phyloP scores from a whole-genome alignment of 2,888 invertebrate genomes.

The Drosophila kanekoi region DNA sequence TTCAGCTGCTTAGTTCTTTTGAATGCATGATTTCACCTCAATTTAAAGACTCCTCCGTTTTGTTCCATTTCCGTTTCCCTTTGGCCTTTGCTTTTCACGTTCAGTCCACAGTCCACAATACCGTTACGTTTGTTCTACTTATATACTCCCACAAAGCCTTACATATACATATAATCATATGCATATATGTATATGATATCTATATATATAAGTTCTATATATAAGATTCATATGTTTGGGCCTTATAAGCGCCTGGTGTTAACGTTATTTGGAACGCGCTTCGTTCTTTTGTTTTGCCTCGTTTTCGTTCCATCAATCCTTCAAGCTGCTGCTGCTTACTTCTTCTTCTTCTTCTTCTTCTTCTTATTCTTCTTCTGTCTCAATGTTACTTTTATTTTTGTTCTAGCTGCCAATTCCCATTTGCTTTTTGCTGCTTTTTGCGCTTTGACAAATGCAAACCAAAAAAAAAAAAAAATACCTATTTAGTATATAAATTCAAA shows the following conservation, averaged over 20 bases:
- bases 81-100: slow-evolving; percentile 13
- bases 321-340: slow-evolving; percentile 47
- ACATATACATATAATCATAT: slow-evolving; percentile 11
- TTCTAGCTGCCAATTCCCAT: slow-evolving; percentile 32
- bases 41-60: slow-evolving; percentile 23
- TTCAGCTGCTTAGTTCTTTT: slow-evolving; percentile 12
- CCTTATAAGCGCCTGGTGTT: slow-evolving; percentile 15
- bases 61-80: slow-evolving; percentile 13
- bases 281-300: slow-evolving; percentile 38
- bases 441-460: slow-evolving; percentile 48
- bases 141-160: slow-evolving; percentile 2
- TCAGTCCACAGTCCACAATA: slow-evolving; percentile 16
- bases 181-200: slow-evolving; percentile 4
- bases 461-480: slow-evolving; percentile 20
- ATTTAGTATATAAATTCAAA: slow-evolving; percentile 29
- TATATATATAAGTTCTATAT: slow-evolving; percentile 7
- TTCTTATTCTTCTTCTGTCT: slow-evolving; percentile 25
- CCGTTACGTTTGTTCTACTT: slow-evolving; percentile 37
- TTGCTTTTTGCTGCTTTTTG: slow-evolving; percentile 55
- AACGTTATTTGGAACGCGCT: slow-evolving; percentile 35
- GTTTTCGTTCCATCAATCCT: slow-evolving; percentile 22
- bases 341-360: slow-evolving; percentile 27
- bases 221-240: slow-evolving; percentile 39
- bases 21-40: slow-evolving; percentile 33
- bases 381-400: slow-evolving; percentile 15